Evolutionary conservation across 2,113 vertebrate genomes (phyloP), one percentile per base, ranked within the genome.

Genomic region (Prunella fulvescens): DNA sequence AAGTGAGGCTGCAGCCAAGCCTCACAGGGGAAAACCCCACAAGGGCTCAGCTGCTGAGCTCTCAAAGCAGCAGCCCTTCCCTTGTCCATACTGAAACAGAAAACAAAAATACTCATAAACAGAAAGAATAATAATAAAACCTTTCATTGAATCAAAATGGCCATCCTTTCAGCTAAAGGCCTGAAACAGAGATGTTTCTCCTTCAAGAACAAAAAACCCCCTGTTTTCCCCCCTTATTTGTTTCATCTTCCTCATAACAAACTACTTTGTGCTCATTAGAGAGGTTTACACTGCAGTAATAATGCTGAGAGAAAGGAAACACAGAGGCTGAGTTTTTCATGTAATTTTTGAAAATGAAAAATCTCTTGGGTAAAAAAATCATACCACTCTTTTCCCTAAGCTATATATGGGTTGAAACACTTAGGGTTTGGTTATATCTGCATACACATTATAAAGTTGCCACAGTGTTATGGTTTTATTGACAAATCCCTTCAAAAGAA

Each of bases 401-500:
- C 33, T 84, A 45, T 47, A 16, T 47, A 87, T 25, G 26, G 20
- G n/a, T 28, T 65, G 44, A 89, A 79, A 45, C 50, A 92, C 29
- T 65, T 40, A 39, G 51, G 44, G 18, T 76, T 86, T 39, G 33
- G 18, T 57, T 85, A 14, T 10, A 24, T 35, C 65, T 51, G 37
- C n/a, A 73, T 9, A 39, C 47, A 56, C 44, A 78, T 93, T 86
- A 74, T 39, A 78, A 81, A 92, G 77, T 51, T 92, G 74, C 72
- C 61, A 61, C 5, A 35, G 64, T 77, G 60, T 31, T 92, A 50
- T 8, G 6, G 60, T 94, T 97, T 42, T 83, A 92, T 85, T 78
- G 92, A 97, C 79, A 94, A 95, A 95, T 72, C 70, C 77, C 77
- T 89, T 92, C 91, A 95, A 95, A 69, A 97, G 76, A 85, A 60